These are phyloP conservation scores for Anthoscopus minutus DNA, from an alignment of 2,113 vertebrate species.

Conservation along the genomic window DNA sequence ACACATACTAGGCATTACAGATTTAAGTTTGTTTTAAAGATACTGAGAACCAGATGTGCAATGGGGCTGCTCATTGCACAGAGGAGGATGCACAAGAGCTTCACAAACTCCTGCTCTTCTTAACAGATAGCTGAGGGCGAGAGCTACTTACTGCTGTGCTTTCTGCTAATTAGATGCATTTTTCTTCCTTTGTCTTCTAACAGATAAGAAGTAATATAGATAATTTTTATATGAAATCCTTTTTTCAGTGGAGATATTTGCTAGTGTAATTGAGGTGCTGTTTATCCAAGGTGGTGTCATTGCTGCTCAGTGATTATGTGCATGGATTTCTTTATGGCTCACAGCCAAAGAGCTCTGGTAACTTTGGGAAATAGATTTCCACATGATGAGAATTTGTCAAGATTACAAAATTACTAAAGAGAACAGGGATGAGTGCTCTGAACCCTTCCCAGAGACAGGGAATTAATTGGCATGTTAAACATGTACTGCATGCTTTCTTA, in stretches of 20 bases:
- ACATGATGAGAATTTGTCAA: neutral
- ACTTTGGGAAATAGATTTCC: neutral
- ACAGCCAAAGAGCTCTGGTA: neutral
- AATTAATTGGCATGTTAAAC: neutral
- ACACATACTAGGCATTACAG: neutral
- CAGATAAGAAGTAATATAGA: neutral
- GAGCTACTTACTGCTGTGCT: neutral
- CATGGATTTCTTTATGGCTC: neutral
- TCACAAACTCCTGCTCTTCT: neutral
- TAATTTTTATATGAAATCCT: neutral
- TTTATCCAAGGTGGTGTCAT: neutral
- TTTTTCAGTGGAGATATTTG: neutral
- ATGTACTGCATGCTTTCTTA: neutral
- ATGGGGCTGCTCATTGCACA: neutral
- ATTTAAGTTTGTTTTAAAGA: neutral
- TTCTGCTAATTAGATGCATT: conserved; percentile 5
- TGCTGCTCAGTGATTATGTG: neutral
- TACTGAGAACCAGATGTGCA: neutral
- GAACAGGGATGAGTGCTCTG: neutral
- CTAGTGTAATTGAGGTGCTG: neutral
- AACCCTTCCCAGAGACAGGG: neutral
- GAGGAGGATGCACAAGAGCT: neutral
- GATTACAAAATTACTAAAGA: neutral
- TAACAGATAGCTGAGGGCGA: neutral
- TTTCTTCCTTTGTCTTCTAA: neutral